These are phyloP conservation scores for Blastobasis adustella DNA, from an alignment of 2,888 invertebrate species.

Conservation along the genomic window DNA sequence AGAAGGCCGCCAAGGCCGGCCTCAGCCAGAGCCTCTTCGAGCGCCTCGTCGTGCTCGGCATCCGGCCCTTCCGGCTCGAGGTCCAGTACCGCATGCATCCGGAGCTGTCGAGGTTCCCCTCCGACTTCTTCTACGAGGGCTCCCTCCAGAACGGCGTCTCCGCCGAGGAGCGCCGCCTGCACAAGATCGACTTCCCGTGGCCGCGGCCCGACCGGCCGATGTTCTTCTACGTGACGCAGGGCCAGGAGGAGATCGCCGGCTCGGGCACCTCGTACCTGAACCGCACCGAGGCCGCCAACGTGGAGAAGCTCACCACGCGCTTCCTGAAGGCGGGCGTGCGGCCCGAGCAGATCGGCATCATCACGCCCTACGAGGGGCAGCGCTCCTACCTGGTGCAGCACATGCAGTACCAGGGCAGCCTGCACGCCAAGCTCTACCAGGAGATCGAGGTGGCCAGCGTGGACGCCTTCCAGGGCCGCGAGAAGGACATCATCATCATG, in stretches of 20 bases:
- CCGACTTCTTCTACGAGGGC: slow-evolving; percentile 99
- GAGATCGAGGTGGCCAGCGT: slow-evolving; percentile 99
- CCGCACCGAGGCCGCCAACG: slow-evolving; percentile 98
- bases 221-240: slow-evolving; percentile 99
- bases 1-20: slow-evolving; percentile 97
- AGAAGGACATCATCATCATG: slow-evolving; percentile 99
- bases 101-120: slow-evolving; percentile 96
- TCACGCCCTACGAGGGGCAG: slow-evolving; percentile 99
- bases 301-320: slow-evolving; percentile 97
- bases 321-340: slow-evolving; percentile 96
- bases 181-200: slow-evolving; percentile 98
- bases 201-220: slow-evolving; percentile 96
- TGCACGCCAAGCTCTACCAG: slow-evolving; percentile 97
- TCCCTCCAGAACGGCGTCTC: slow-evolving; percentile 99
- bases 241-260: slow-evolving; percentile 98
- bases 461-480: slow-evolving; percentile 99
- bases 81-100: slow-evolving; percentile 99
- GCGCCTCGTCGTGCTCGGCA: slow-evolving; percentile 96
- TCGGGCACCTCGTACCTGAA: slow-evolving; percentile 99
- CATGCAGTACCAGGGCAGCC: slow-evolving; percentile 98
- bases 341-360: slow-evolving; percentile 98
- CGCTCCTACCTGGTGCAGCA: slow-evolving; percentile 97
- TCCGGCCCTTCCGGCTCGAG: slow-evolving; percentile 96
- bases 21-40: slow-evolving; percentile 98
- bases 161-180: slow-evolving; percentile 92